These are phyloP conservation scores for Tragelaphus imberbis DNA, from an alignment of 2,113 vertebrate genomes.

Conservation along the genomic window DNA sequence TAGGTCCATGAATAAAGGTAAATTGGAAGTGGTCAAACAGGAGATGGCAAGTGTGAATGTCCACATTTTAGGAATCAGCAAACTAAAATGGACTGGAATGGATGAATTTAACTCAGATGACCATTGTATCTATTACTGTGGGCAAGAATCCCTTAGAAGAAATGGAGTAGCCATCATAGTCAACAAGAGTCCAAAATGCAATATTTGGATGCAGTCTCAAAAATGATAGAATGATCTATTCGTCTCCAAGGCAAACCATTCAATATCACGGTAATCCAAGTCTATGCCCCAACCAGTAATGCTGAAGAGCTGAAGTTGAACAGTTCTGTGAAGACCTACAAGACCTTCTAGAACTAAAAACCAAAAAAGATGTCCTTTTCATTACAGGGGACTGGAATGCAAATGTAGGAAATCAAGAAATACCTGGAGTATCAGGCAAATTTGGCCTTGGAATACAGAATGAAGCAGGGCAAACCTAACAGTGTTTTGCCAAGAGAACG, in stretches of 20 bases:
- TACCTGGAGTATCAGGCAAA: too few species aligned
- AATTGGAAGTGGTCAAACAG: background rate
- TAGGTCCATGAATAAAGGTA: background rate
- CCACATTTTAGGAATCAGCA: background rate
- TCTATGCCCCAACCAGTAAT: background rate
- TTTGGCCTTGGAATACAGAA: too few species aligned
- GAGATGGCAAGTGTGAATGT: background rate
- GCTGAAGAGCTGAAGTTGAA: background rate
- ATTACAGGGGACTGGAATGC: background rate
- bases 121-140: background rate
- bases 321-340: background rate
- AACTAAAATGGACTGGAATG: background rate
- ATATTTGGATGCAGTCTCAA: background rate
- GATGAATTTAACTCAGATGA: background rate
- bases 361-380: background rate
- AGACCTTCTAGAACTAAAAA: background rate
- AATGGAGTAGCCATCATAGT: background rate
- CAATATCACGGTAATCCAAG: background rate
- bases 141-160: background rate
- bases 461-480: too few species aligned
- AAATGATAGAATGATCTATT: background rate
- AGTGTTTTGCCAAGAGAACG: too few species aligned
- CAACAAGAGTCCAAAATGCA: background rate
- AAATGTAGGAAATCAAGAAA: background rate
- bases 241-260: background rate